These are phyloP conservation scores for Botia almorhae DNA, from an alignment of 2,797 vertebrate genomes.

Conservation along the genomic window DNA sequence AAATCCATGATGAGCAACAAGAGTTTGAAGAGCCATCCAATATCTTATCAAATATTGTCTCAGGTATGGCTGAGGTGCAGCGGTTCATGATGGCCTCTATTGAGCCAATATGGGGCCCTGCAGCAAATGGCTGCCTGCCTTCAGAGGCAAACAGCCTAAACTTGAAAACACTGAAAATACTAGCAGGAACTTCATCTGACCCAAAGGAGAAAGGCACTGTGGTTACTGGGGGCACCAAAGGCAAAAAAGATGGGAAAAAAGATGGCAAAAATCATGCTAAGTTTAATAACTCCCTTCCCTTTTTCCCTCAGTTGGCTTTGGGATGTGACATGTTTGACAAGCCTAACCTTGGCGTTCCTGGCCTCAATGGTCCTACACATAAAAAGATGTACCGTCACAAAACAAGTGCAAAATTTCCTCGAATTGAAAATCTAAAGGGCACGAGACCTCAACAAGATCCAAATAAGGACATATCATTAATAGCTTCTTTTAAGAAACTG, in stretches of 20 bases:
- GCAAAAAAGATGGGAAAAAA: conserved; percentile 89
- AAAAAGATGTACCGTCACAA: conserved; percentile 99
- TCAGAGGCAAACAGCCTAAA: conserved; percentile 96
- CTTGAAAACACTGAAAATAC: conserved; percentile 98
- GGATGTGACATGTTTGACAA: conserved; percentile 95
- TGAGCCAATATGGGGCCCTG: conserved; percentile 94
- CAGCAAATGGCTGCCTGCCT: conserved; percentile 88
- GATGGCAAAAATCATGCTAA: conserved; percentile 91
- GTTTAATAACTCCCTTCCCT: conserved; percentile 82
- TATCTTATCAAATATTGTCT: conserved; percentile 98
- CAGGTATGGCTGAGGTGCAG: conserved; percentile 98
- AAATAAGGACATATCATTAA: conserved; percentile 94
- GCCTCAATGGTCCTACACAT: conserved; percentile 91
- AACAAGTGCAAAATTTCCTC: conserved; percentile 95
- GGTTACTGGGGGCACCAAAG: conserved; percentile 83
- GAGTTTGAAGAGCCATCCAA: conserved; percentile 99
- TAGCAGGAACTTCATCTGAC: conserved; percentile 93
- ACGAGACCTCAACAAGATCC: conserved; percentile 92
- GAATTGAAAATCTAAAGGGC: conserved; percentile 97
- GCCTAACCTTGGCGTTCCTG: conserved; percentile 93
- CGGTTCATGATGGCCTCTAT: conserved; percentile 99
- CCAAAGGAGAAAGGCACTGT: conserved; percentile 89
- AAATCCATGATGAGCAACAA: conserved; percentile 92
- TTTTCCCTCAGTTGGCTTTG: conserved; percentile 85
- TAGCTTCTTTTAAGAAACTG: conserved; percentile 99